Conservation (phyloP, 2,797 vertebrate species). For the Gallinago nigripennis region DNA sequence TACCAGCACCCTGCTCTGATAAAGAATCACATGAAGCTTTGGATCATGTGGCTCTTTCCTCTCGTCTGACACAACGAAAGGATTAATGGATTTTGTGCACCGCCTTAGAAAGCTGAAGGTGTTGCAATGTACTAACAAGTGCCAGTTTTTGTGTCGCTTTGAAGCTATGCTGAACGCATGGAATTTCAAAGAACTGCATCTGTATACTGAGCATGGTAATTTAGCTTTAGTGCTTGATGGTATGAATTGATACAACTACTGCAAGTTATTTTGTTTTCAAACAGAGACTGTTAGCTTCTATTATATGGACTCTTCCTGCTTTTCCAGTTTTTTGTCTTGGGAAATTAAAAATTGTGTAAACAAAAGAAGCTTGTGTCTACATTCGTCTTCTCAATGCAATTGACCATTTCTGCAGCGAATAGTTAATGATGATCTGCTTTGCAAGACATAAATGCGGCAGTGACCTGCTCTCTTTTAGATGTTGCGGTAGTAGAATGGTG, state of each 20-base stretch:
- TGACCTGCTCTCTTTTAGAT: conserved; percentile 84
- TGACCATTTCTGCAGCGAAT: conserved; percentile 29
- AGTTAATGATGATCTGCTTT: conserved; percentile 66
- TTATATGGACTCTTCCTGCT: neutral
- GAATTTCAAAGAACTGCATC: conserved; percentile 18
- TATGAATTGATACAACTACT: neutral
- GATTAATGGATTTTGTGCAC: conserved; percentile 73
- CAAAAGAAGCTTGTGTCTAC: neutral
- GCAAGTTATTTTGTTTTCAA: conserved; percentile 2
- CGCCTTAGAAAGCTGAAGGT: conserved; percentile 59
- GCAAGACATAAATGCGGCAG: conserved; percentile 78
- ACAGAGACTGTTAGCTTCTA: neutral
- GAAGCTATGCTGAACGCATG: conserved; percentile 6
- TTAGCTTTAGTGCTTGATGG: neutral
- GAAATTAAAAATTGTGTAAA: neutral
- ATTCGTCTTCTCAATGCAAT: neutral
- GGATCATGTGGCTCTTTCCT: conserved; percentile 32
- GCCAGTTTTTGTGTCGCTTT: neutral
- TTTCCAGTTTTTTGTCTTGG: neutral
- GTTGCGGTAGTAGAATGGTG: conserved; percentile 87
- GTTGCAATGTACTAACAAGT: conserved; percentile 39
- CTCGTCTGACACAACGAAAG: neutral
- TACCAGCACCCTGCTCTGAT: neutral
- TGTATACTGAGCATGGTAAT: conserved; percentile 38
- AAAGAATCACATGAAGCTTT: conserved; percentile 36